These are phyloP conservation scores for Prolemur simus DNA, from an alignment of 2,113 vertebrate species.

Conservation along the genomic window DNA sequence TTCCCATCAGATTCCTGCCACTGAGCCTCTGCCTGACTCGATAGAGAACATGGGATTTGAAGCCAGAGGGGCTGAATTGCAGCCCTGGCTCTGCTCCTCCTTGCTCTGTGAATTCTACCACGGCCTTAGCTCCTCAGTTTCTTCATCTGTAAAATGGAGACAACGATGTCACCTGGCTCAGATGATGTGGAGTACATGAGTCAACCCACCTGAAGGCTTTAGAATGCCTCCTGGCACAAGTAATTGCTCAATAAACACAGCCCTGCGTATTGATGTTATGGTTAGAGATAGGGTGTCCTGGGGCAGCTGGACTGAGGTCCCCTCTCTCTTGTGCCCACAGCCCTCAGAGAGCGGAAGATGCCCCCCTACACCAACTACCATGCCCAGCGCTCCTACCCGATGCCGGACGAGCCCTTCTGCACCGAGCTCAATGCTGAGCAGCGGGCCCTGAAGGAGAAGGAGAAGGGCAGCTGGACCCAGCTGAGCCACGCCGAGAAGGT, in stretches of 20 bases:
- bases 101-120: background rate
- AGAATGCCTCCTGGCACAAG: background rate
- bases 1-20: background rate
- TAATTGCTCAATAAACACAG: background rate
- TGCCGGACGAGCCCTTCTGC: slow-evolving; percentile 86
- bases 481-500: slow-evolving; percentile 89
- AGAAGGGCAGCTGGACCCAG: slow-evolving; percentile 89
- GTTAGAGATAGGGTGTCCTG: background rate
- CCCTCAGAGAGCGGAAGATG: slow-evolving; percentile 68
- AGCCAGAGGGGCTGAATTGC: background rate
- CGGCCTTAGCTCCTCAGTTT: background rate
- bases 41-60: background rate
- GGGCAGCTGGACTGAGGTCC: background rate
- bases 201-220: background rate
- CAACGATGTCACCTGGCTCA: background rate
- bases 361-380: slow-evolving; percentile 83
- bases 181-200: background rate
- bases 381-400: slow-evolving; percentile 84
- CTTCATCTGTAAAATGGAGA: background rate
- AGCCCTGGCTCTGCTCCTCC: background rate
- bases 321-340: slow-evolving; percentile 41
- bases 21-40: background rate
- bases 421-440: slow-evolving; percentile 79
- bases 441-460: slow-evolving; percentile 88
- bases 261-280: background rate